Evolutionary conservation across 2,888 invertebrate species (phyloP).

Genomic region (Brassicogethes aeneus): DNA sequence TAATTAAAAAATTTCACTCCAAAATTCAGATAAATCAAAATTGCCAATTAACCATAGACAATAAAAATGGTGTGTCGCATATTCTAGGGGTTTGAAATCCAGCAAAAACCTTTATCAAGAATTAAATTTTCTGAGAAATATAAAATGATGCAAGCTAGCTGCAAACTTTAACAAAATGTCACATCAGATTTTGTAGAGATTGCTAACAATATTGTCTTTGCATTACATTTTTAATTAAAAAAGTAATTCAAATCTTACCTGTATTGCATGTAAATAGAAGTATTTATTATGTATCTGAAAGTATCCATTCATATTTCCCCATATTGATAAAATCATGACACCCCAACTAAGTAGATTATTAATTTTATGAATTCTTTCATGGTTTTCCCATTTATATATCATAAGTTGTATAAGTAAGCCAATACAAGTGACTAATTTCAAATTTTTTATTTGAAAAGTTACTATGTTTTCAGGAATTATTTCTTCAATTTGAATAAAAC

Average conservation of each 20-base stretch:
- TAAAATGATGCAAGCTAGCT: too few relatives aligned
- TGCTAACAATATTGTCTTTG: too few relatives aligned
- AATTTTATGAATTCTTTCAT: constrained; percentile 13
- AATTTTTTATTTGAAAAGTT: constrained; percentile 9
- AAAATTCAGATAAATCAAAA: too few relatives aligned
- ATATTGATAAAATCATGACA: constrained; percentile 11
- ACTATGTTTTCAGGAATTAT: constrained; percentile 9
- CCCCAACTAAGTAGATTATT: constrained; percentile 24
- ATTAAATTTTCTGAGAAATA: too few relatives aligned
- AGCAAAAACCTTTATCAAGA: too few relatives aligned
- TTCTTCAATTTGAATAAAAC: neutral
- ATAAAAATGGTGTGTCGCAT: too few relatives aligned
- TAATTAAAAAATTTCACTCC: too few relatives aligned
- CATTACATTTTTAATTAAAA: constrained; percentile 1
- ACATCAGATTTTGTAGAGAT: too few relatives aligned
- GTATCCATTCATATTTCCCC: neutral
- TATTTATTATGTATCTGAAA: too few relatives aligned
- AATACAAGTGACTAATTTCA: constrained; percentile 12
- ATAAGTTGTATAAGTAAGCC: constrained; percentile 20
- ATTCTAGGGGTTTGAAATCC: too few relatives aligned
- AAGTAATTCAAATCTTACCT: constrained; percentile 14
- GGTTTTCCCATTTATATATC: neutral
- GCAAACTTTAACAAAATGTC: too few relatives aligned
- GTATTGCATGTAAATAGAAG: constrained; percentile 12
- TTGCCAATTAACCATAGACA: too few relatives aligned